Conservation (phyloP, 1,140 invertebrate genomes). For the Drosophila azteca region DNA sequence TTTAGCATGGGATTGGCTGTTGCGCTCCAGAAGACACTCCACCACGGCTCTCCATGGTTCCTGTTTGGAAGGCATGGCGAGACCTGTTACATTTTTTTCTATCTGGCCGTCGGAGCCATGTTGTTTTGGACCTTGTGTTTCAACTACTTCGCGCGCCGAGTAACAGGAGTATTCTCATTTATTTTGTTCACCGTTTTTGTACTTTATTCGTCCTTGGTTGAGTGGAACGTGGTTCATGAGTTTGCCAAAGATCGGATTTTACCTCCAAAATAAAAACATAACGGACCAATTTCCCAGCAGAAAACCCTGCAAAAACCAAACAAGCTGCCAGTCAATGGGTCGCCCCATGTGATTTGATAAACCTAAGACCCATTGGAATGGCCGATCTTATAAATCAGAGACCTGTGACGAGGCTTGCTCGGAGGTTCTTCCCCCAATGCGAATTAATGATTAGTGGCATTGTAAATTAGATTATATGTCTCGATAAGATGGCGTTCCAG, state of each 20-base stretch:
- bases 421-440: conserved; percentile 35
- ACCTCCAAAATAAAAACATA: too few relatives aligned
- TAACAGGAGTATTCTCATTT: conserved; percentile 24
- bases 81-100: conserved; percentile 20
- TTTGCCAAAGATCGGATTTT: too few relatives aligned
- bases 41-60: conserved; percentile 9
- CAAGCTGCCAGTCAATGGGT: conserved; percentile 3
- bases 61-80: too few relatives aligned
- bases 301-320: too few relatives aligned
- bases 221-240: not conserved
- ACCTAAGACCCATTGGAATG: not conserved
- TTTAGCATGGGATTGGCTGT: not conserved
- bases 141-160: conserved; percentile 32
- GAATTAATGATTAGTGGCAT: conserved; percentile 9
- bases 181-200: conserved; percentile 1
- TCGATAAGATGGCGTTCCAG: conserved; percentile 14
- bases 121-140: conserved; percentile 27
- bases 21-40: not conserved
- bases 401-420: conserved; percentile 1
- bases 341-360: not conserved
- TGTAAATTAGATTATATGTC: conserved; percentile 15
- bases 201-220: not conserved
- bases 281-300: too few relatives aligned
- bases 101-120: not conserved
- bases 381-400: conserved; percentile 3